Conservation (phyloP, 2,797 vertebrate species). For the Parambassis ranga region DNA sequence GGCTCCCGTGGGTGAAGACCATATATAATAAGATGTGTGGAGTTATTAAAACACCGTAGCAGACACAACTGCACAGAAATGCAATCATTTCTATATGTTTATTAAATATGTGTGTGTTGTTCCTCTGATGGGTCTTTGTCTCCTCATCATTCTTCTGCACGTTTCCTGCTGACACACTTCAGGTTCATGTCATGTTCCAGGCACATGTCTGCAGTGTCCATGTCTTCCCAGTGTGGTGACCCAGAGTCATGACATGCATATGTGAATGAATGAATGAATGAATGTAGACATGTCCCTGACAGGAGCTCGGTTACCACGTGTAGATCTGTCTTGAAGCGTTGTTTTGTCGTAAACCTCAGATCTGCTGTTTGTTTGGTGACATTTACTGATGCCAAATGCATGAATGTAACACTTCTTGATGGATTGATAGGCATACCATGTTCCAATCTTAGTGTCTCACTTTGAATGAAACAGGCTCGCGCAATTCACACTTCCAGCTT, state of each 20-base stretch:
- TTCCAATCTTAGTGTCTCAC: not conserved
- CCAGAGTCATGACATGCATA: not conserved
- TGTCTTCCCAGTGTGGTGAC: not conserved
- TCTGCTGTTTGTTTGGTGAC: not conserved
- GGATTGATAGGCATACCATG: not conserved
- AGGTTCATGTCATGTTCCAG: conserved; percentile 9
- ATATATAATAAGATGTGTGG: too few species aligned
- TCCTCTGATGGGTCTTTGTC: not conserved
- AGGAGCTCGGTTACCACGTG: too few species aligned
- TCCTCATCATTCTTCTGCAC: not conserved
- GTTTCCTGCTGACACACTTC: not conserved
- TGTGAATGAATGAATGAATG: not conserved
- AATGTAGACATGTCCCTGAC: not conserved
- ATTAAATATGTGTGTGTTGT: too few species aligned
- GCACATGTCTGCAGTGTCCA: not conserved
- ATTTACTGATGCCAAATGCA: not conserved
- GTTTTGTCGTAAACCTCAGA: not conserved
- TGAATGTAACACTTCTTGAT: not conserved
- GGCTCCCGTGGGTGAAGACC: too few species aligned
- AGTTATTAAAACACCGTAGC: too few species aligned
- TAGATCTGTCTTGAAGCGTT: not conserved
- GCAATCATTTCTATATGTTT: too few species aligned
- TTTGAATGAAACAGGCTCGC: not conserved
- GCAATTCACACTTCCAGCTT: not conserved
- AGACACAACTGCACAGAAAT: too few species aligned